Percentiles rank a stretch among this genome's conserved stretches.
These are phyloP conservation scores for Dasysyrphus albostriatus DNA, from an alignment of 2,888 invertebrate genomes.

Conservation along the genomic window DNA sequence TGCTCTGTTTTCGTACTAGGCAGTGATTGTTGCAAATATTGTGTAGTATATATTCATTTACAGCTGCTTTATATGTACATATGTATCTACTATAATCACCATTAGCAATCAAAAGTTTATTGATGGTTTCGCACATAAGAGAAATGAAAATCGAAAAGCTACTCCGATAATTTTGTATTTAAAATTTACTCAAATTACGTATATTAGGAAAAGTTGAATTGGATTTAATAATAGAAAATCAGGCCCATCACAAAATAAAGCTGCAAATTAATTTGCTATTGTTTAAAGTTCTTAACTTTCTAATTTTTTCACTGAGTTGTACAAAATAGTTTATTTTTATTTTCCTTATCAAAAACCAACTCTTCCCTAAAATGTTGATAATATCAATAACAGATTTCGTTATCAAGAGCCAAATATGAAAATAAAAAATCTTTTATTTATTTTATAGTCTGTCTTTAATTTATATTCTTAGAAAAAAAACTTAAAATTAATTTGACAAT, in stretches of 20 bases:
- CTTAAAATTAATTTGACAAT: conserved; percentile 8
- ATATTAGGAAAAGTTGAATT: neutral
- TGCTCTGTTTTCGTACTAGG: conserved; percentile 43
- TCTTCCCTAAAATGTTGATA: too few relatives aligned
- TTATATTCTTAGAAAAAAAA: neutral
- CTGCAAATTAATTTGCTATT: neutral
- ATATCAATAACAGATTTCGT: neutral
- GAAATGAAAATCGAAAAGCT: neutral
- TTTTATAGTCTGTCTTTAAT: neutral
- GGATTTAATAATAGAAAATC: neutral
- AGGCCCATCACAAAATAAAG: neutral
- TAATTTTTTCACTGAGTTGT: too few relatives aligned
- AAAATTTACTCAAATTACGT: neutral
- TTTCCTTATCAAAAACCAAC: too few relatives aligned
- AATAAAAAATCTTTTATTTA: neutral
- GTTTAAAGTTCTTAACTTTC: neutral
- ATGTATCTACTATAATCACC: neutral
- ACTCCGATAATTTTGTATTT: neutral
- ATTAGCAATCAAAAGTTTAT: conserved; percentile 1
- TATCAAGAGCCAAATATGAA: neutral
- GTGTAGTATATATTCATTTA: conserved; percentile 13
- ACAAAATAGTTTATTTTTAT: too few relatives aligned
- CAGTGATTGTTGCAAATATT: conserved; percentile 39
- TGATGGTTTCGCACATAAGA: neutral
- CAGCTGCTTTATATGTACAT: conserved; percentile 2